phyloP scores from a whole-genome alignment of 2,113 vertebrate genomes.

The Ptilorrhoa leucosticta region DNA sequence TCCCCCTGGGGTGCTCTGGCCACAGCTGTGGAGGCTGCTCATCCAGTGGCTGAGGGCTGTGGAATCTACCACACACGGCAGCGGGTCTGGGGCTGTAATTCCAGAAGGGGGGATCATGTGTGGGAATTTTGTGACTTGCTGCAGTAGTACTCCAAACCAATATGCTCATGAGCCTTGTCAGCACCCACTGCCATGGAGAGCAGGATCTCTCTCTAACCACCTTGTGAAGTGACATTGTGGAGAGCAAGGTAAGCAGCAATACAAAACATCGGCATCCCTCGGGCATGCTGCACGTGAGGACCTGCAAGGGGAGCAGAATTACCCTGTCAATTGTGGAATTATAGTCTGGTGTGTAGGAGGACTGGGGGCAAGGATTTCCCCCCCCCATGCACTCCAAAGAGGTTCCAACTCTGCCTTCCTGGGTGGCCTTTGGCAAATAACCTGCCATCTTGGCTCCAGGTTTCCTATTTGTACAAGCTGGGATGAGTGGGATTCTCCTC shows the following conservation, averaged over 20 bases:
- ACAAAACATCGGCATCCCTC: background rate
- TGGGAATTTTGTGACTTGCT: background rate
- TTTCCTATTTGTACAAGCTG: background rate
- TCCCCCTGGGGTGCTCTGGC: accelerated
- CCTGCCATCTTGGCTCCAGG: background rate
- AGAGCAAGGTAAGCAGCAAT: background rate
- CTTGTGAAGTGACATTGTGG: background rate
- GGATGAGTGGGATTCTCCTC: background rate
- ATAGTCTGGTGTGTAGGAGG: background rate
- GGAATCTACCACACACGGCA: background rate
- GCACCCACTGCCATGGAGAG: background rate
- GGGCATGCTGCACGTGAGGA: background rate
- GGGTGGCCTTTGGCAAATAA: slow-evolving; percentile 13
- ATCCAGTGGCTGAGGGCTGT: background rate
- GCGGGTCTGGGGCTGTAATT: background rate
- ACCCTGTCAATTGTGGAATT: background rate
- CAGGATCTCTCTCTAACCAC: background rate
- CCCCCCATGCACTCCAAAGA: accelerated
- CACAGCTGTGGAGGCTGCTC: background rate
- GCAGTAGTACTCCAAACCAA: background rate
- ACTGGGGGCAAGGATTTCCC: background rate
- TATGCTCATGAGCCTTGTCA: background rate
- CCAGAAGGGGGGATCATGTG: accelerated
- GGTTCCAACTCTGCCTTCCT: background rate
- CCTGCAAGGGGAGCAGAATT: background rate